Base-by-base conservation (phyloP, 2,888 invertebrate genomes). In the Amphimallon solstitiale region DNA sequence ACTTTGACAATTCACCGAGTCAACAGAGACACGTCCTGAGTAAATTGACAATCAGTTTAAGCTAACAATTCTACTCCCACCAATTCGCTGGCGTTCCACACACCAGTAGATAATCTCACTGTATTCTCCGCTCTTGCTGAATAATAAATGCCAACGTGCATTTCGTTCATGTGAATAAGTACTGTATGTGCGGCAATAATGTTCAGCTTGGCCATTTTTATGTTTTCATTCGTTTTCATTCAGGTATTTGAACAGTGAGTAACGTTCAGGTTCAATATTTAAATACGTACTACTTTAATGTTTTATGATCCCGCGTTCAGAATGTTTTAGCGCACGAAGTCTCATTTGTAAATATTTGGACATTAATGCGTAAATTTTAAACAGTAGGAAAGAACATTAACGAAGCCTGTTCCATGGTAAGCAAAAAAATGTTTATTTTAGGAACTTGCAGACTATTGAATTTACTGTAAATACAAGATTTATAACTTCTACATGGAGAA, bases 41-140 rank as follows among this genome's bases (percentile, higher is more conserved):
- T 67, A 70, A 70, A 70, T 68, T 68, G 68, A 70, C 68, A 67
- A 70, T 70, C 68, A 67, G 60, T 63, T 63, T 61, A 68, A 70
- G 67, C 68, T 61, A 68, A 70, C 70, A 70, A 49, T 65, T 59
- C 56, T 29, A 2, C 52, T 60, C 48, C 48, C 51, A 64, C 64
- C 59, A 46, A 65, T 63, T 68, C 56, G 66, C 65, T 38, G 49
- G 23, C 38, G 49, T 40, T 37, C 14, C 46, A 14, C 49, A 17
- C 29, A 29, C 29, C 54, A 38, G 12, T 6, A 19, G 63, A 52
- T 52, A 52, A 63, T 52, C 51, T 40, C 52, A 29, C 43, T 37
- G 63, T 29, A 63, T 63, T 52, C 63, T 35, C 34, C 49, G 38
- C 43, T 14, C 17, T 10, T 43, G 45, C 19, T 45, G 52, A 63